A percentile compares a stretch with the other conserved stretches of the same genome.
These are phyloP conservation scores for Elmis aenea DNA, from an alignment of 2,888 invertebrate genomes.

Conservation along the genomic window DNA sequence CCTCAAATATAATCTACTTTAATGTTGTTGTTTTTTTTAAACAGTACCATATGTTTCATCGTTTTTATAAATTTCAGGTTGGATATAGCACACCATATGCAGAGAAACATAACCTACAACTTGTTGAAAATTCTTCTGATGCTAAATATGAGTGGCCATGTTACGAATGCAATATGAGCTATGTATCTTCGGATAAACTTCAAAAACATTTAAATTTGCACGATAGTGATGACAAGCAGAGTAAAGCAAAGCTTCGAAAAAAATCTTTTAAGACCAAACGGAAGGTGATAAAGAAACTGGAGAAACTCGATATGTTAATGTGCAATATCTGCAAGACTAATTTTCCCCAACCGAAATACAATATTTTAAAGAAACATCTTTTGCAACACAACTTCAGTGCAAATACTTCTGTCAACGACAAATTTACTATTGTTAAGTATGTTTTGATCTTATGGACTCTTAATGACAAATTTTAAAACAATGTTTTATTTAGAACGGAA, in stretches of 20 bases:
- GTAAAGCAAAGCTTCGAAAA: constrained; percentile 12
- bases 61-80: no score
- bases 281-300: constrained; percentile 27
- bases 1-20: no score
- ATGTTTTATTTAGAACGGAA: no score
- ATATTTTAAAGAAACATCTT: constrained; percentile 34
- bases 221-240: constrained; percentile 39
- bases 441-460: background rate
- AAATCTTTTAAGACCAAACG: constrained; percentile 32
- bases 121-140: constrained; percentile 44
- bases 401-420: constrained; percentile 29
- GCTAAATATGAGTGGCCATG: constrained; percentile 55
- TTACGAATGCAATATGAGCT: constrained; percentile 57
- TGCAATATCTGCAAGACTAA: constrained; percentile 36
- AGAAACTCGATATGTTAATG: constrained; percentile 30
- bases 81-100: constrained; percentile 68
- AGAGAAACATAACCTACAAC: constrained; percentile 50
- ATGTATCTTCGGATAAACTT: constrained; percentile 52
- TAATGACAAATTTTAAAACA: constrained; percentile 1
- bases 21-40: no score
- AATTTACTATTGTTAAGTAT: constrained; percentile 34
- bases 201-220: constrained; percentile 58
- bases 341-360: constrained; percentile 33
- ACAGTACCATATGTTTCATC: no score
- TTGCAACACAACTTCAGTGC: constrained; percentile 30